These are phyloP conservation scores for Dendrocincla tyrannina DNA, from an alignment of 2,797 vertebrate species.

Conservation along the genomic window DNA sequence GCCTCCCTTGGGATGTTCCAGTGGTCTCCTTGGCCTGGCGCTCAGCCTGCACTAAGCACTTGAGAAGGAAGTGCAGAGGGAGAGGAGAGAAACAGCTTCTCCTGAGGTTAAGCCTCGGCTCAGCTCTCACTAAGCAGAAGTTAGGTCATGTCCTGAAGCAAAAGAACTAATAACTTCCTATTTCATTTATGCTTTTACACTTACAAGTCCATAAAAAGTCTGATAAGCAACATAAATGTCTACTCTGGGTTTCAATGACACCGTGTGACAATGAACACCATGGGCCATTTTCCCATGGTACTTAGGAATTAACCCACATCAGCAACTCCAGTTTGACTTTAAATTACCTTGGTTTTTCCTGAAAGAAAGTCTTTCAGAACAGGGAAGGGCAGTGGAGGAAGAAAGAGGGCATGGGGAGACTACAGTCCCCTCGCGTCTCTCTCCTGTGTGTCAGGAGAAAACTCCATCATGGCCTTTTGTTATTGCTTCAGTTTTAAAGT, in stretches of 20 bases:
- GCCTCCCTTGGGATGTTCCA: not conserved
- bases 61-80: not conserved
- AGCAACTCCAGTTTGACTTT: not conserved
- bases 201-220: not conserved
- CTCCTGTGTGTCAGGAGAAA: not conserved
- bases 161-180: not conserved
- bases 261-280: not conserved
- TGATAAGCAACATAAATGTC: constrained; percentile 27
- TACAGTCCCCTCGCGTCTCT: not conserved
- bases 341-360: not conserved
- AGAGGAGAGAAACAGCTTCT: not conserved
- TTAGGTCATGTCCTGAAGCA: not conserved
- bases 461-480: not conserved
- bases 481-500: constrained; percentile 39
- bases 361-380: not conserved
- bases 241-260: not conserved
- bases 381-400: not conserved
- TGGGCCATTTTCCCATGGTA: not conserved
- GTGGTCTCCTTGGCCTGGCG: not conserved
- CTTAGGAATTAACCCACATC: constrained; percentile 9
- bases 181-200: constrained; percentile 21
- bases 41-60: not conserved
- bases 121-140: constrained; percentile 22
- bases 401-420: not conserved
- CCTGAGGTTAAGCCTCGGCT: not conserved